These are phyloP conservation scores for Odontocerum albicorne DNA, from an alignment of 2,888 invertebrate genomes.

Conservation along the genomic window DNA sequence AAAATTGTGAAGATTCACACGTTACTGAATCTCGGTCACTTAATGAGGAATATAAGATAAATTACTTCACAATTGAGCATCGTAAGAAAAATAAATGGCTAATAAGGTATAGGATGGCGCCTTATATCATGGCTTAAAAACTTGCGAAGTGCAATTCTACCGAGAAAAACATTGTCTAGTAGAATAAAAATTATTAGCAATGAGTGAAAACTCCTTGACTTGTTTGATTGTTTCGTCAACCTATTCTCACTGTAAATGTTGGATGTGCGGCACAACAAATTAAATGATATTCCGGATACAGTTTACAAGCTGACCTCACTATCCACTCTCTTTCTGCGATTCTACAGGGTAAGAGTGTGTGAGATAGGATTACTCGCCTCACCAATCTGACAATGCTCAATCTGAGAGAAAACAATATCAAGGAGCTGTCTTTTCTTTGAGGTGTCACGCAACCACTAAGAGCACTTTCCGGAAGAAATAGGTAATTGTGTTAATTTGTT, in stretches of 20 bases:
- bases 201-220: slow-evolving; percentile 97
- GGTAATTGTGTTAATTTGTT: slow-evolving; percentile 93
- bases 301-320: slow-evolving; percentile 91
- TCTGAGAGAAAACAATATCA: slow-evolving; percentile 97
- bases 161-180: slow-evolving; percentile 86
- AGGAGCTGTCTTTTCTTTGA: slow-evolving; percentile 94
- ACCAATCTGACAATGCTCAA: slow-evolving; percentile 97
- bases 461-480: slow-evolving; percentile 93
- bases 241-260: slow-evolving; percentile 87
- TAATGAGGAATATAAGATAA: too few species aligned
- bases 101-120: too few species aligned
- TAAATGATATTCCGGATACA: slow-evolving; percentile 96
- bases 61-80: too few species aligned
- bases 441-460: slow-evolving; percentile 97
- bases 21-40: too few species aligned
- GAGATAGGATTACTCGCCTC: slow-evolving; percentile 86
- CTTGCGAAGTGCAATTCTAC: too few species aligned
- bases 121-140: too few species aligned
- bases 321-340: slow-evolving; percentile 93
- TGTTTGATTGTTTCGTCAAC: slow-evolving; percentile 89
- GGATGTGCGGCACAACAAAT: slow-evolving; percentile 96
- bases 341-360: slow-evolving; percentile 95
- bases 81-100: too few species aligned
- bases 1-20: too few species aligned
- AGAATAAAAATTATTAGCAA: slow-evolving; percentile 87